phyloP scores from a whole-genome alignment of 1,140 invertebrate species.

The Meloidogyne floridensis region DNA sequence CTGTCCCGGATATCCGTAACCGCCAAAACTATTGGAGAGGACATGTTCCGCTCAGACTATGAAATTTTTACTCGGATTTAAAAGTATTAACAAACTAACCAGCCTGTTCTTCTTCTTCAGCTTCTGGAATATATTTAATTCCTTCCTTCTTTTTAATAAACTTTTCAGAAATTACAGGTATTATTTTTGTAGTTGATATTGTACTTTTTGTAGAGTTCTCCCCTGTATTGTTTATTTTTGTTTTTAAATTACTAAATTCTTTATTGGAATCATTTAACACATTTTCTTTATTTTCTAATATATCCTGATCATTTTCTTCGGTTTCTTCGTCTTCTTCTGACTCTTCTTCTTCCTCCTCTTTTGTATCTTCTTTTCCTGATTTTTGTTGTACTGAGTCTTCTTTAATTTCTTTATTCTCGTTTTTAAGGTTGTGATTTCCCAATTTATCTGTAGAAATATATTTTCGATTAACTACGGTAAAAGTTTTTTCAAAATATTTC shows the following conservation, averaged over 20 bases:
- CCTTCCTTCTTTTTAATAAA: conserved; percentile 3
- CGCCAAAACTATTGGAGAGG: too few species aligned
- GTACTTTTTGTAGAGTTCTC: background rate
- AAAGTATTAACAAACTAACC: background rate
- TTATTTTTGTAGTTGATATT: conserved; percentile 22
- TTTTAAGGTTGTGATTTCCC: background rate
- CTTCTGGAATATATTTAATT: conserved; percentile 30
- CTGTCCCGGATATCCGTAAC: too few species aligned
- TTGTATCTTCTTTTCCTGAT: conserved; percentile 23
- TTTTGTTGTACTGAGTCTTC: background rate
- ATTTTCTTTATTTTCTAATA: background rate
- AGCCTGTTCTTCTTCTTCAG: conserved; percentile 37
- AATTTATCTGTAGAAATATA: background rate
- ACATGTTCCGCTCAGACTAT: too few species aligned
- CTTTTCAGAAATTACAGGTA: conserved; percentile 5
- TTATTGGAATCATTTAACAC: conserved; percentile 12
- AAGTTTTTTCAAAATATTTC: too few species aligned
- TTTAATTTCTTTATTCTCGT: background rate
- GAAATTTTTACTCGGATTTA: too few species aligned
- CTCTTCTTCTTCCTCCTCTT: conserved; percentile 30
- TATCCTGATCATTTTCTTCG: conserved; percentile 14
- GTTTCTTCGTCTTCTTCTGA: conserved; percentile 23
- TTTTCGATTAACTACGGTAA: too few species aligned
- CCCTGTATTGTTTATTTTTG: background rate
- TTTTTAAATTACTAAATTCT: conserved; percentile 10